phyloP scores from a whole-genome alignment of 2,888 invertebrate genomes.

The Suillia variegata region DNA sequence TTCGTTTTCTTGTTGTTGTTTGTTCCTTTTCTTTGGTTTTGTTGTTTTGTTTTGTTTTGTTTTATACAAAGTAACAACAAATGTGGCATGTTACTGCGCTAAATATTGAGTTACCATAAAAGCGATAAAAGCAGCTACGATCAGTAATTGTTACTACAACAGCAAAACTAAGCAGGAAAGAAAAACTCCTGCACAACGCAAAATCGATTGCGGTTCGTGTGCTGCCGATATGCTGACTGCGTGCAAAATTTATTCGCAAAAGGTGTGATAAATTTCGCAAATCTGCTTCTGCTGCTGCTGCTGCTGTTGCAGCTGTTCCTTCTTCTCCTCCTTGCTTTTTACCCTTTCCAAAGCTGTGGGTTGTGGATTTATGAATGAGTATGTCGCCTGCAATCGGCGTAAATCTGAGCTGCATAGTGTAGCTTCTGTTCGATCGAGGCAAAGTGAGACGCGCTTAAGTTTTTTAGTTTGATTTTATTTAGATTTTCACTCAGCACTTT shows the following conservation, averaged over 20 bases:
- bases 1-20: slow-evolving; percentile 5
- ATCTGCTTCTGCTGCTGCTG: no score
- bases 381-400: slow-evolving; percentile 16
- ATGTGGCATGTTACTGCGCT: slow-evolving; percentile 32
- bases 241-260: slow-evolving; percentile 23
- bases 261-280: slow-evolving; percentile 23
- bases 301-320: no score
- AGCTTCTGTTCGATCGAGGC: background rate
- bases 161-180: slow-evolving; percentile 15
- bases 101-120: slow-evolving; percentile 35
- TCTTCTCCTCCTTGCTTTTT: no score
- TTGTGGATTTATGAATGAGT: slow-evolving; percentile 25
- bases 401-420: slow-evolving; percentile 6
- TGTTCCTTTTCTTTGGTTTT: background rate
- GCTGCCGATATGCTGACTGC: background rate
- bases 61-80: slow-evolving; percentile 25
- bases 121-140: background rate
- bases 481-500: background rate
- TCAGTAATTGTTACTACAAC: background rate
- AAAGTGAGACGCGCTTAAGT: slow-evolving; percentile 1
- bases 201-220: background rate
- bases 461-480: no score
- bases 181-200: slow-evolving; percentile 16
- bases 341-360: no score
- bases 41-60: slow-evolving; percentile 13